Conservation (phyloP, 30 jellyfish, hydroid and myxozoan genomes). For the Turritopsis rubra region DNA sequence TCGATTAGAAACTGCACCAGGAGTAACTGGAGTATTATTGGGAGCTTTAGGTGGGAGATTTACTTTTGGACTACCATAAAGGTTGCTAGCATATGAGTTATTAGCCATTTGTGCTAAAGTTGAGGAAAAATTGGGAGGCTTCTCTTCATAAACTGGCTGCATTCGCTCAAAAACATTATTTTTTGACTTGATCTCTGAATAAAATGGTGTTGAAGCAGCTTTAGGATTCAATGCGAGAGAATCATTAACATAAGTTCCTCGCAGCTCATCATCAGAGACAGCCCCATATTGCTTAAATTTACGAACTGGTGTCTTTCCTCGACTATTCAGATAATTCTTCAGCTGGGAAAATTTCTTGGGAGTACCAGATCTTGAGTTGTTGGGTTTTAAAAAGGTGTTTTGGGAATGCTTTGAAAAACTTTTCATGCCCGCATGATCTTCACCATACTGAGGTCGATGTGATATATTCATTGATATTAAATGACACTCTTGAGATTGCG, state of each 20-base stretch:
- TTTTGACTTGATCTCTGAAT: background rate
- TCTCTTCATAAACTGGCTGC: conserved; percentile 26
- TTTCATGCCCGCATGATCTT: background rate
- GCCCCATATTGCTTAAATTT: conserved; percentile 37
- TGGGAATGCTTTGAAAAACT: background rate
- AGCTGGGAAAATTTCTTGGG: conserved; percentile 40
- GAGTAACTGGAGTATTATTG: conserved; percentile 23
- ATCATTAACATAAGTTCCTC: background rate
- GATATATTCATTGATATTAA: conserved; percentile 23
- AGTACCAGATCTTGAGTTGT: background rate
- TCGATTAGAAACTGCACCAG: background rate
- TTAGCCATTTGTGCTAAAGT: background rate
- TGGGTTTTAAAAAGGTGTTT: background rate
- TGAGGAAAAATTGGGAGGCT: background rate
- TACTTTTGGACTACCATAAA: background rate
- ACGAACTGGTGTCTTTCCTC: conserved; percentile 58
- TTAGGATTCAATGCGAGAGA: conserved; percentile 40
- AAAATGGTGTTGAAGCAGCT: conserved; percentile 88
- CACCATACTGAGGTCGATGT: background rate
- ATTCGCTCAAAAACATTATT: background rate
- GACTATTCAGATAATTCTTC: conserved; percentile 34
- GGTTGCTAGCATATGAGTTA: background rate
- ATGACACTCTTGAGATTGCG: conserved; percentile 43
- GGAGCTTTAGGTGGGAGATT: conserved; percentile 15
- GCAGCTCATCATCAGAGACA: background rate